Evolutionary conservation across 2,797 vertebrate species (phyloP).

Genomic region (Phyllotis vaccarum): DNA sequence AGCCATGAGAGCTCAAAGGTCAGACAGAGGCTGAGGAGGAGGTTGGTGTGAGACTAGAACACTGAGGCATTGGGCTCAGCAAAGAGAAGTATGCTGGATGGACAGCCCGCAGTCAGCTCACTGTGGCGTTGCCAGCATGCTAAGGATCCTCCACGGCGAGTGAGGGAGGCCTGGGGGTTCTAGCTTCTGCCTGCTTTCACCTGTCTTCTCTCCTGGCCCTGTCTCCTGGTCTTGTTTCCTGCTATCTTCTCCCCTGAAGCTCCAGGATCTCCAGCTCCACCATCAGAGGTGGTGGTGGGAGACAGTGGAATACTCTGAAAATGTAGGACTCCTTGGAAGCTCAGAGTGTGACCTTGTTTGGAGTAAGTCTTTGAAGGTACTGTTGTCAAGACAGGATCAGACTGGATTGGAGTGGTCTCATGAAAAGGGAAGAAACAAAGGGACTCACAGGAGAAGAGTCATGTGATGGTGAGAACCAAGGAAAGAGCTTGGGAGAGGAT

Average conservation of each 20-base stretch:
- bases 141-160: neutral
- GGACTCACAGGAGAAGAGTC: neutral
- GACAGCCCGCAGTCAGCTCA: neutral
- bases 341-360: neutral
- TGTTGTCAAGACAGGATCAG: neutral
- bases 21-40: neutral
- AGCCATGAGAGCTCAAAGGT: neutral
- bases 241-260: no score
- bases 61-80: neutral
- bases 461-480: neutral
- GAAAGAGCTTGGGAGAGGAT: neutral
- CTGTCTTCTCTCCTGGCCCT: neutral
- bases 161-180: neutral
- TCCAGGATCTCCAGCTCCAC: neutral
- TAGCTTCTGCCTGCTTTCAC: neutral
- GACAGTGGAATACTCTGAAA: neutral
- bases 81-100: neutral
- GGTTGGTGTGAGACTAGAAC: neutral
- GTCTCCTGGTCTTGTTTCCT: no score
- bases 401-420: neutral
- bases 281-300: neutral
- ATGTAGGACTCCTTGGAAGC: neutral
- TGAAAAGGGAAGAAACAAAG: neutral
- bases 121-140: neutral
- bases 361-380: neutral